Conservation (phyloP, 1,140 invertebrate genomes). For the Bombus sylvicola region DNA sequence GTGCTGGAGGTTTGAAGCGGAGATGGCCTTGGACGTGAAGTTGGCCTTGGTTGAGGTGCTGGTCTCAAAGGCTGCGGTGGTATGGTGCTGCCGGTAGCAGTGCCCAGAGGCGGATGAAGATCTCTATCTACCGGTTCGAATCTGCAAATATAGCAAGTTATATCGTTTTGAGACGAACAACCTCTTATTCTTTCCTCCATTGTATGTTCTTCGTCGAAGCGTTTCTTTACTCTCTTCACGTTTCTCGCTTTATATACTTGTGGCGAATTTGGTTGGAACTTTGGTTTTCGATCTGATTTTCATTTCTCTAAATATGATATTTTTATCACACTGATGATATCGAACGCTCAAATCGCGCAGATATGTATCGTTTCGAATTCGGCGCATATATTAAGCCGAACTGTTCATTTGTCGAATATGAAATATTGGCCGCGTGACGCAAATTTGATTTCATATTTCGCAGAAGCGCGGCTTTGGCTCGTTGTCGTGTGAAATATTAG, state of each 20-base stretch:
- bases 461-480: neutral
- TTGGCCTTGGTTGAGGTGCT: conserved; percentile 79
- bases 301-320: too few relatives aligned
- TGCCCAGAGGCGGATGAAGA: conserved; percentile 75
- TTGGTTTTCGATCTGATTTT: too few relatives aligned
- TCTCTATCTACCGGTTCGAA: conserved; percentile 80
- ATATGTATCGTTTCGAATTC: neutral
- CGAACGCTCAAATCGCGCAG: too few relatives aligned
- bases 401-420: neutral
- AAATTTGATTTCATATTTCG: neutral
- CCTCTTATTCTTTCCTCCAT: neutral
- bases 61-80: conserved; percentile 84
- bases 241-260: too few relatives aligned
- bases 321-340: too few relatives aligned
- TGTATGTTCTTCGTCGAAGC: too few relatives aligned
- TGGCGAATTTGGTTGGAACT: too few relatives aligned
- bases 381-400: neutral
- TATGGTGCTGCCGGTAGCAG: conserved; percentile 68
- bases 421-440: neutral
- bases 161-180: neutral
- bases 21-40: conserved; percentile 77
- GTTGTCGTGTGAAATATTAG: neutral
- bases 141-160: conserved; percentile 56
- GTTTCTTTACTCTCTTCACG: too few relatives aligned
- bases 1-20: conserved; percentile 73